A percentile compares a stretch with the other conserved stretches of the same genome.
phyloP scores from a whole-genome alignment of 1,140 invertebrate genomes.

The Bombus polaris region DNA sequence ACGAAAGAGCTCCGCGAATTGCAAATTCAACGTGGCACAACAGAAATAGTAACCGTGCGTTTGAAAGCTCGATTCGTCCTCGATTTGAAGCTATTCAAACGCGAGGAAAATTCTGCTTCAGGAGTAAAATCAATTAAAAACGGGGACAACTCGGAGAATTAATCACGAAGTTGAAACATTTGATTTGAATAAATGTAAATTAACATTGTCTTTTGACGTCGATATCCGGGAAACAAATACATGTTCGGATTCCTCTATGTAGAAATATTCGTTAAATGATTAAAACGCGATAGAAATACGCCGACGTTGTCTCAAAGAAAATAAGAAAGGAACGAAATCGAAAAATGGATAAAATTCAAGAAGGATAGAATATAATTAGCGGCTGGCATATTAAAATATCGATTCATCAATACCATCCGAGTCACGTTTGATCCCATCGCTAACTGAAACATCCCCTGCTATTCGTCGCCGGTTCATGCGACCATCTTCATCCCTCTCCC shows the following conservation, averaged over 20 bases:
- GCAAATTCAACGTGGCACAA: neutral
- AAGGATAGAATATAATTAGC: neutral
- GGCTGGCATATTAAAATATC: neutral
- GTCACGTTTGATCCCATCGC: constrained; percentile 36
- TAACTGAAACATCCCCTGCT: constrained; percentile 47
- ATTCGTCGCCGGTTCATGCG: constrained; percentile 51
- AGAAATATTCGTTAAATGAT: neutral
- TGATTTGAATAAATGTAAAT: constrained; percentile 17
- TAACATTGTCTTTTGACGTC: neutral
- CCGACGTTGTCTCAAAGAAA: neutral
- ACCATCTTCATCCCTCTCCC: constrained; percentile 65
- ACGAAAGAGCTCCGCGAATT: neutral
- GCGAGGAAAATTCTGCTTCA: constrained; percentile 4
- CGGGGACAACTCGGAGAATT: neutral
- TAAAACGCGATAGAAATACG: neutral
- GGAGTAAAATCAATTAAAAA: constrained; percentile 17
- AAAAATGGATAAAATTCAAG: neutral
- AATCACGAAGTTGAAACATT: neutral
- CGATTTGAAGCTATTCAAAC: constrained; percentile 8
- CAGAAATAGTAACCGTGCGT: constrained; percentile 1
- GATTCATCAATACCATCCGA: neutral
- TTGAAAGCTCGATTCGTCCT: neutral
- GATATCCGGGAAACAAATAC: neutral
- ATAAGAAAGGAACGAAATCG: neutral
- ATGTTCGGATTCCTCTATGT: no score